These are phyloP conservation scores for Cyclophora albipunctata DNA, from an alignment of 2,888 invertebrate genomes.

Conservation along the genomic window DNA sequence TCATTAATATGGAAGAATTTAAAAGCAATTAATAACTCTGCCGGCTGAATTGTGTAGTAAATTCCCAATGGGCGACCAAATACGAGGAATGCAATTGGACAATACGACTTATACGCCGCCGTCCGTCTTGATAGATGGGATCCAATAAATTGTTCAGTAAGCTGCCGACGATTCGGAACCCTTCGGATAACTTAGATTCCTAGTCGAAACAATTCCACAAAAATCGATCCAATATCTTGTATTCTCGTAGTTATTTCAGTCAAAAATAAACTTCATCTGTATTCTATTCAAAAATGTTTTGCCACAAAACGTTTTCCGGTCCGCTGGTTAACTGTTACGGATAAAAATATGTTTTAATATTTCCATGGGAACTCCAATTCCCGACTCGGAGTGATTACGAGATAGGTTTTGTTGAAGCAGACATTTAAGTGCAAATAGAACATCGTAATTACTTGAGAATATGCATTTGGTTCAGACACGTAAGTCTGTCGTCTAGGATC, in stretches of 20 bases:
- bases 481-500: slow-evolving; percentile 26
- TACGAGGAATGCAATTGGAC: slow-evolving; percentile 57
- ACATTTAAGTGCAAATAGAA: no score
- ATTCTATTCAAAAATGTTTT: no score
- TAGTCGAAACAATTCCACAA: no score
- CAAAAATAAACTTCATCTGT: no score
- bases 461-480: neutral
- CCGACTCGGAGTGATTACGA: no score
- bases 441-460: no score
- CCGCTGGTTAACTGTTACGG: no score
- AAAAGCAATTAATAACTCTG: slow-evolving; percentile 8
- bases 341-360: no score
- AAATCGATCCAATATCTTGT: neutral
- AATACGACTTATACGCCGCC: slow-evolving; percentile 40
- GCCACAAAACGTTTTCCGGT: no score
- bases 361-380: no score
- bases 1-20: slow-evolving; percentile 5
- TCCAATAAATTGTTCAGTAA: slow-evolving; percentile 55
- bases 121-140: slow-evolving; percentile 51
- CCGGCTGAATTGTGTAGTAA: slow-evolving; percentile 26
- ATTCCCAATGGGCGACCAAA: slow-evolving; percentile 33
- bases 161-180: slow-evolving; percentile 16
- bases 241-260: neutral
- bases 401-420: no score
- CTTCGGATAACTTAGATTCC: slow-evolving; percentile 24